Evolutionary conservation across 2,888 invertebrate genomes (phyloP).

Genomic region (Sminthurinus aureus): DNA sequence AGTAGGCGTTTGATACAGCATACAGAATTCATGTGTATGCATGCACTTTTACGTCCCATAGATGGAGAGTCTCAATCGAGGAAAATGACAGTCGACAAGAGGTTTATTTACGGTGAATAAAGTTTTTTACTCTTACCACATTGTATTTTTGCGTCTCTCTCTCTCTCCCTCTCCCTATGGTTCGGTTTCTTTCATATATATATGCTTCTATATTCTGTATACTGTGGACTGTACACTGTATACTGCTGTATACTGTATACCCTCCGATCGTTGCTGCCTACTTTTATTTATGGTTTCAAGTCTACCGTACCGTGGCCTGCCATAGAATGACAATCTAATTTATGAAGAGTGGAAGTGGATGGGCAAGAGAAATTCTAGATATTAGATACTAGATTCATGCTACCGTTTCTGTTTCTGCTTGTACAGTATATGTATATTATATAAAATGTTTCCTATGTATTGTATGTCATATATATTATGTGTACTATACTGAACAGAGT

Average conservation of each 20-base stretch:
- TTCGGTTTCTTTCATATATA: no score
- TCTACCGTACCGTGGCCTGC: background rate
- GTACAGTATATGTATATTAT: no score
- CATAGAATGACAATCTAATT: background rate
- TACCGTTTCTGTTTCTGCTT: no score
- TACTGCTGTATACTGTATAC: no score
- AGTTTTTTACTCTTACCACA: conserved; percentile 23
- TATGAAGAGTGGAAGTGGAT: background rate
- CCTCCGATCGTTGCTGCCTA: background rate
- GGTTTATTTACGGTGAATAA: conserved; percentile 32
- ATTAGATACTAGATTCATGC: no score
- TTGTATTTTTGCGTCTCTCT: conserved; percentile 21
- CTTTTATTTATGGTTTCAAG: background rate
- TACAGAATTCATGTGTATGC: no score
- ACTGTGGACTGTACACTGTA: no score
- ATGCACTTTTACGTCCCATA: background rate
- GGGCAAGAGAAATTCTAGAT: background rate
- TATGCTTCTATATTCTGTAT: no score
- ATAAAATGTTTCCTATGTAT: no score
- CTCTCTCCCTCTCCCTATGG: background rate
- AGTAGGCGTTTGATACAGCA: no score
- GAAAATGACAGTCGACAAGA: conserved; percentile 32
- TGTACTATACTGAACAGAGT: no score
- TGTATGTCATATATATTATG: no score
- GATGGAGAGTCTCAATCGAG: conserved; percentile 8